Percentiles rank a stretch among this genome's conserved stretches.
Conservation (phyloP, 2,888 invertebrate species). For the Danaus chrysippus region DNA sequence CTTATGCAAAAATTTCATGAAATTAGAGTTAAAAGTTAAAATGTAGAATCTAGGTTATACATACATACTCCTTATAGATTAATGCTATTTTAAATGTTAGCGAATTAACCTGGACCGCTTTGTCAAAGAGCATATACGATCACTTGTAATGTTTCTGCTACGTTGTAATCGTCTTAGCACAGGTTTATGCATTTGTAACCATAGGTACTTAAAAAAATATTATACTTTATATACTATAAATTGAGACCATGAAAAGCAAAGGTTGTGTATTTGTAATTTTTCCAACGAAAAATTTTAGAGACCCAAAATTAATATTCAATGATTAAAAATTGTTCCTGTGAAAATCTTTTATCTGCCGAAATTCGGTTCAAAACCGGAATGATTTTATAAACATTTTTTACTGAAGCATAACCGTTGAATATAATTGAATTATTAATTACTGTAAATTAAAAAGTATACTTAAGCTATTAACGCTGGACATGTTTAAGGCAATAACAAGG, state of each 20-base stretch:
- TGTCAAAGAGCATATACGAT: slow-evolving; percentile 6
- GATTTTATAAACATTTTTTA: too few relatives aligned
- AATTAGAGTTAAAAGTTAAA: slow-evolving; percentile 82
- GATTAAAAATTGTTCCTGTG: too few relatives aligned
- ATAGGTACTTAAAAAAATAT: slow-evolving; percentile 8
- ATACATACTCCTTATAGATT: slow-evolving; percentile 7
- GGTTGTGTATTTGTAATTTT: slow-evolving; percentile 37
- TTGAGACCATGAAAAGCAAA: slow-evolving; percentile 27
- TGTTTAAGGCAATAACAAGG: too few relatives aligned
- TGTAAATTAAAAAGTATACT: too few relatives aligned
- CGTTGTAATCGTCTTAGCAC: slow-evolving; percentile 4
- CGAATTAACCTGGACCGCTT: slow-evolving; percentile 5
- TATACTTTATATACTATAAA: slow-evolving; percentile 16
- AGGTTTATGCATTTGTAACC: background rate
- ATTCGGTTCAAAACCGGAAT: too few relatives aligned
- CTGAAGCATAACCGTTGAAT: too few relatives aligned
- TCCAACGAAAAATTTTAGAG: slow-evolving; percentile 36
- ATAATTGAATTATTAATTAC: too few relatives aligned
- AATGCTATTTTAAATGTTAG: slow-evolving; percentile 7
- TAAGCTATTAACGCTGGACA: too few relatives aligned
- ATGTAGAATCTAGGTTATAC: slow-evolving; percentile 13
- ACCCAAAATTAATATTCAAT: too few relatives aligned
- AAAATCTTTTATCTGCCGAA: too few relatives aligned
- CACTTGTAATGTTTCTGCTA: slow-evolving; percentile 10
- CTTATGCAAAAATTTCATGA: slow-evolving; percentile 82